Evolutionary conservation across 2,797 vertebrate genomes (phyloP).

Genomic region (Takifugu rubripes): DNA sequence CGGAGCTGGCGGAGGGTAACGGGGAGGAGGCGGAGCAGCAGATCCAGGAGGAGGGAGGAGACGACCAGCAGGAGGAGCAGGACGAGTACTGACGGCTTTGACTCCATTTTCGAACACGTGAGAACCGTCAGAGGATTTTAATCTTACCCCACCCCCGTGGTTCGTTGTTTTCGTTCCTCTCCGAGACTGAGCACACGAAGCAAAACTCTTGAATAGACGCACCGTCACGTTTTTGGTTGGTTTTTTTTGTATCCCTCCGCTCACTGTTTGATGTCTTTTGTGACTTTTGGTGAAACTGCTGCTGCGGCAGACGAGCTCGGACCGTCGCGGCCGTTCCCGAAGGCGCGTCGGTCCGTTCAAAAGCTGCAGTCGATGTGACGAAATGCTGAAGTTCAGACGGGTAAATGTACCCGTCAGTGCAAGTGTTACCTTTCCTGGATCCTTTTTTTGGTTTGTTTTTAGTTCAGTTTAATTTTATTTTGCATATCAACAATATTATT

Average conservation of each 20-base stretch:
- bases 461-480: conserved; percentile 49
- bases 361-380: conserved; percentile 58
- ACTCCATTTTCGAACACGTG: conserved; percentile 79
- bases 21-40: conserved; percentile 78
- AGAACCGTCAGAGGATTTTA: conserved; percentile 78
- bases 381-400: conserved; percentile 66
- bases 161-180: conserved; percentile 70
- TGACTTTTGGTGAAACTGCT: conserved; percentile 81
- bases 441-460: conserved; percentile 37
- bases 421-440: conserved; percentile 61
- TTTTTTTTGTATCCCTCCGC: conserved; percentile 70
- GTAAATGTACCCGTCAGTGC: conserved; percentile 57
- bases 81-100: conserved; percentile 92
- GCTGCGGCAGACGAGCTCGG: conserved; percentile 78
- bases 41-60: conserved; percentile 82
- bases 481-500: conserved; percentile 70
- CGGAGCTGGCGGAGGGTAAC: conserved; percentile 84
- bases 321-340: conserved; percentile 75
- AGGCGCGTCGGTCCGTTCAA: conserved; percentile 80
- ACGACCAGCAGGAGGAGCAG: conserved; percentile 93
- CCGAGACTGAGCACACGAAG: conserved; percentile 82
- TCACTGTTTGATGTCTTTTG: conserved; percentile 81
- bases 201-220: conserved; percentile 68
- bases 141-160: conserved; percentile 50
- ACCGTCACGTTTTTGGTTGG: conserved; percentile 43